These are phyloP conservation scores for Bellardia pandia DNA, from an alignment of 2,888 invertebrate genomes.

Conservation along the genomic window DNA sequence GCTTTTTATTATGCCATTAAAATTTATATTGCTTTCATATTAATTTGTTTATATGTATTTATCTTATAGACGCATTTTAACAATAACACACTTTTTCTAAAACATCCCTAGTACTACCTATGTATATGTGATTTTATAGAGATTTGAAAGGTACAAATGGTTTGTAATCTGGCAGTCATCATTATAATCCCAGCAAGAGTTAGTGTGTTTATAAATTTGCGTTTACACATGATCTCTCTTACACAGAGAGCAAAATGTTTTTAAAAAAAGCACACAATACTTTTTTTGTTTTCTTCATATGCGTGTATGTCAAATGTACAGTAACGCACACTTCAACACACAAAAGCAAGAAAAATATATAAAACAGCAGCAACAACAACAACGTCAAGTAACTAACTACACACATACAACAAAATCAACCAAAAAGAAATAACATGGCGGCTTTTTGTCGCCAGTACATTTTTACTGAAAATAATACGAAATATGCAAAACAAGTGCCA, in stretches of 20 bases:
- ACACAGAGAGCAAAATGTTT: slow-evolving; percentile 28
- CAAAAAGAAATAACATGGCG: slow-evolving; percentile 69
- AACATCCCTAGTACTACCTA: too few species aligned
- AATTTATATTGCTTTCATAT: too few species aligned
- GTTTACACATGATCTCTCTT: not conserved
- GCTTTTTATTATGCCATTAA: too few species aligned
- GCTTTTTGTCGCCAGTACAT: slow-evolving; percentile 73
- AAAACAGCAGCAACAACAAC: slow-evolving; percentile 7
- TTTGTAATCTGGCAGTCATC: too few species aligned
- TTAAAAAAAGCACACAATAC: not conserved
- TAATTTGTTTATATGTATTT: too few species aligned
- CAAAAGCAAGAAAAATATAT: slow-evolving; percentile 43
- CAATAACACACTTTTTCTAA: too few species aligned
- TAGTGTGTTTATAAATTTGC: too few species aligned
- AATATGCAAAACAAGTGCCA: slow-evolving; percentile 72
- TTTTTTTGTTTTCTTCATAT: slow-evolving; percentile 37
- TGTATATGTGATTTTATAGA: too few species aligned
- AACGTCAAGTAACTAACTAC: slow-evolving; percentile 27
- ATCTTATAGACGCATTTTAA: too few species aligned
- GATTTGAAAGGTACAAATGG: too few species aligned
- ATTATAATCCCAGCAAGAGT: too few species aligned
- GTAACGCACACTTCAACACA: slow-evolving; percentile 32
- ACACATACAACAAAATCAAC: slow-evolving; percentile 11
- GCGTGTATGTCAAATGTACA: slow-evolving; percentile 70
- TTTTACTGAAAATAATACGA: slow-evolving; percentile 67